phyloP scores from a whole-genome alignment of 1,140 invertebrate species.

The Zaprionus capensis region DNA sequence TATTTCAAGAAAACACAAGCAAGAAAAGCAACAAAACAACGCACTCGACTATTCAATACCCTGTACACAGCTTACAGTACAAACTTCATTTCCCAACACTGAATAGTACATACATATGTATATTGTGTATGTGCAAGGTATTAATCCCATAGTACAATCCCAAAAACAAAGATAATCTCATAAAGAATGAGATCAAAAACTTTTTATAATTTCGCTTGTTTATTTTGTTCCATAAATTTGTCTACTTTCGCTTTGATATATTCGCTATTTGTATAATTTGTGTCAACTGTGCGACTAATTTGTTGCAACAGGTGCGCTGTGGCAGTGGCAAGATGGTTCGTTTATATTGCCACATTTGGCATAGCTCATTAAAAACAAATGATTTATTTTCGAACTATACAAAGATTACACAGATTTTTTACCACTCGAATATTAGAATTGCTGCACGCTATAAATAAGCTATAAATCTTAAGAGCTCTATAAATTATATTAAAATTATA shows the following conservation, averaged over 20 bases:
- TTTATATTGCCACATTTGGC: conserved; percentile 36
- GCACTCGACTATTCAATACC: background rate
- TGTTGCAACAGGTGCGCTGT: conserved; percentile 62
- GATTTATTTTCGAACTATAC: conserved; percentile 4
- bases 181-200: conserved; percentile 7
- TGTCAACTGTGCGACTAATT: conserved; percentile 40
- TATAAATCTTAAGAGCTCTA: background rate
- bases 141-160: background rate
- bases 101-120: no score
- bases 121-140: background rate
- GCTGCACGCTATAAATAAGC: background rate
- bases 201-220: conserved; percentile 35
- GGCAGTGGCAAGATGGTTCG: background rate
- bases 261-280: conserved; percentile 34
- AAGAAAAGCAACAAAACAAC: background rate
- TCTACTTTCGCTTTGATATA: conserved; percentile 27
- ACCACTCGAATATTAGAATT: background rate
- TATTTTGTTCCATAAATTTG: conserved; percentile 41
- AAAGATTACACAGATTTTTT: background rate
- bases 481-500: background rate
- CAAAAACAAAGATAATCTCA: background rate
- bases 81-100: background rate
- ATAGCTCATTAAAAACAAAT: conserved; percentile 20
- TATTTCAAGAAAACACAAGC: background rate
- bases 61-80: background rate